Evolutionary conservation across 92 coral and sea anemone species (phyloP).

Genomic region (Palythoa heliodiscus): DNA sequence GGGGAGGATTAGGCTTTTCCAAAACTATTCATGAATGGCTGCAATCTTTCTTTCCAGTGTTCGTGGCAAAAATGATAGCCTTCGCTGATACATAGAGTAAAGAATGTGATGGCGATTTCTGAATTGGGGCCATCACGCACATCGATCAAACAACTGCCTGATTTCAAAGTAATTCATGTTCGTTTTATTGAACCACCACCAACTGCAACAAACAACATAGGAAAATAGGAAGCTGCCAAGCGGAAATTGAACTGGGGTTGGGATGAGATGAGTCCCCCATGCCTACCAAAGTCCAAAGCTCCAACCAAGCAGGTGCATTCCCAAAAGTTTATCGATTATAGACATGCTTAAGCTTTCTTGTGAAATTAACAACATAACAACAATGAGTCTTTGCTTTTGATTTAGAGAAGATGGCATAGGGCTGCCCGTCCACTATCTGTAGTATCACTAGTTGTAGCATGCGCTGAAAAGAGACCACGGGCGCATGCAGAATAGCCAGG

Average conservation of each 20-base stretch:
- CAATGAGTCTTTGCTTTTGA: slow-evolving; percentile 17
- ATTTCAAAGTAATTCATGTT: slow-evolving; percentile 53
- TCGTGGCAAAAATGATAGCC: too few relatives aligned
- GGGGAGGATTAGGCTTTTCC: too few relatives aligned
- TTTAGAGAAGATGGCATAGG: slow-evolving; percentile 4
- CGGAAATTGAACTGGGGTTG: slow-evolving; percentile 8
- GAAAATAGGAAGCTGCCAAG: slow-evolving; percentile 23
- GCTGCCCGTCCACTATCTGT: not conserved
- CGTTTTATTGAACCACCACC: slow-evolving; percentile 42
- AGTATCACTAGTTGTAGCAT: too few relatives aligned
- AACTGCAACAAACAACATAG: slow-evolving; percentile 16
- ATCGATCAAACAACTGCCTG: slow-evolving; percentile 50
- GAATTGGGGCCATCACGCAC: slow-evolving; percentile 61
- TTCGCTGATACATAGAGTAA: too few relatives aligned
- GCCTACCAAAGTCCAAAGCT: slow-evolving; percentile 5
- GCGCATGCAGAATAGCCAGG: too few relatives aligned
- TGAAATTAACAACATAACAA: slow-evolving; percentile 17
- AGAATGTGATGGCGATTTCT: too few relatives aligned
- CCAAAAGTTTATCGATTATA: slow-evolving; percentile 14
- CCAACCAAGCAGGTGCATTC: slow-evolving; percentile 22
- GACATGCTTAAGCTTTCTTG: slow-evolving; percentile 15
- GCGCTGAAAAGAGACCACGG: too few relatives aligned
- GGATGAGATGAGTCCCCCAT: not conserved
- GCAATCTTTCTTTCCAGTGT: too few relatives aligned
- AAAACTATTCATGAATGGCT: too few relatives aligned